Conservation (phyloP, 2,888 invertebrate genomes). For the Apodemia mormo region DNA sequence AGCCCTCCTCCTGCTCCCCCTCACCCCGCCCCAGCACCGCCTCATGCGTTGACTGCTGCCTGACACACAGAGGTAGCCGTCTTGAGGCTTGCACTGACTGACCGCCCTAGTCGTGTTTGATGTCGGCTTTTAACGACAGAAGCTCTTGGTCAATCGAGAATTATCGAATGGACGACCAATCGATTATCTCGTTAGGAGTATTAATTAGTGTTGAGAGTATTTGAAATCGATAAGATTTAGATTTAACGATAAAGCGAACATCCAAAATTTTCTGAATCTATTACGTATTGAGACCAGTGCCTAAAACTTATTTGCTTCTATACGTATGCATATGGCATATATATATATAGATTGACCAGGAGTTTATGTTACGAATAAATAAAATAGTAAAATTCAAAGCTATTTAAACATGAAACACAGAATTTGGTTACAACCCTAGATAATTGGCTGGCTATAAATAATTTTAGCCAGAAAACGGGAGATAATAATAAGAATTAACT, state of each 20-base stretch:
- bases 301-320: constrained; percentile 25
- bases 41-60: constrained; percentile 74
- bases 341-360: constrained; percentile 31
- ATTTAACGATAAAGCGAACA: constrained; percentile 9
- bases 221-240: constrained; percentile 16
- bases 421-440: neutral
- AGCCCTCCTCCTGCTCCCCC: constrained; percentile 66
- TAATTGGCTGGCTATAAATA: neutral
- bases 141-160: constrained; percentile 66
- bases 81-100: constrained; percentile 82
- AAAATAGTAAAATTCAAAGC: constrained; percentile 1
- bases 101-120: constrained; percentile 78
- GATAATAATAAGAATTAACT: neutral
- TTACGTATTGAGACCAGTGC: constrained; percentile 9
- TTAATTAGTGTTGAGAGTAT: constrained; percentile 28
- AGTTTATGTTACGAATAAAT: constrained; percentile 23
- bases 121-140: constrained; percentile 65
- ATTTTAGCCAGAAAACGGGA: neutral
- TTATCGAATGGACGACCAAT: constrained; percentile 39
- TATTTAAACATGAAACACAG: neutral
- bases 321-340: neutral
- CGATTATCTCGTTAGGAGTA: constrained; percentile 33
- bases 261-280: constrained; percentile 7
- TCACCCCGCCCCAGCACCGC: constrained; percentile 70
- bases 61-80: constrained; percentile 84